Evolutionary conservation across 53 echinoderm and acorn worm genomes (phyloP).

Genomic region (Patiria pectinifera): DNA sequence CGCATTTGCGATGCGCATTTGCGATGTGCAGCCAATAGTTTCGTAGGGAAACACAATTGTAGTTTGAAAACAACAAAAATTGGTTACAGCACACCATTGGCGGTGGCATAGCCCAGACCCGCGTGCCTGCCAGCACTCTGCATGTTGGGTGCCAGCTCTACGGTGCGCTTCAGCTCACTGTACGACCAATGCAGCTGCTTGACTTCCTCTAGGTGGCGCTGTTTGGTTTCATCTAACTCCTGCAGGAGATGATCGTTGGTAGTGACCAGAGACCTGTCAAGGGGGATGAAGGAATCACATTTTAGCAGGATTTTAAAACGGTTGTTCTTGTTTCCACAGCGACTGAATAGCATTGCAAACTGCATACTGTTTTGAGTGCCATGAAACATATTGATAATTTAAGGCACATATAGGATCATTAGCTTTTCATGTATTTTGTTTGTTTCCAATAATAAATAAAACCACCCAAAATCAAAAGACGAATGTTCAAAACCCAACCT

Average conservation of each 20-base stretch:
- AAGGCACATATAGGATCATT: too few relatives aligned
- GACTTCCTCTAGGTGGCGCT: constrained; percentile 89
- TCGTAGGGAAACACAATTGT: background rate
- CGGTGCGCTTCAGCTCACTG: constrained; percentile 87
- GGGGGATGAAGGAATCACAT: background rate
- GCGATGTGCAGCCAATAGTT: too few relatives aligned
- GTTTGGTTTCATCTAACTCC: constrained; percentile 91
- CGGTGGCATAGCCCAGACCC: background rate
- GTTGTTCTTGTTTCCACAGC: background rate
- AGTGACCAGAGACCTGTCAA: constrained; percentile 87
- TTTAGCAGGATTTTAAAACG: background rate
- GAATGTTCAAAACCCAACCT: too few relatives aligned
- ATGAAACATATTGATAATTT: too few relatives aligned
- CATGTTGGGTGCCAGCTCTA: constrained; percentile 61
- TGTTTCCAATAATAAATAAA: too few relatives aligned
- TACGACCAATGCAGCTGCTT: constrained; percentile 99
- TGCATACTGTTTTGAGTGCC: too few relatives aligned
- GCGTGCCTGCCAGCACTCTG: background rate
- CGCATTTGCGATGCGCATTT: too few relatives aligned
- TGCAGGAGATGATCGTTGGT: constrained; percentile 97
- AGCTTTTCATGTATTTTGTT: too few relatives aligned
- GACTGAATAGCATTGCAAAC: too few relatives aligned
- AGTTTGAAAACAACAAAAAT: background rate
- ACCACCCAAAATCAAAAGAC: too few relatives aligned
- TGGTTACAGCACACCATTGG: background rate